These are phyloP conservation scores for Agrotis segetum DNA, from an alignment of 2,888 invertebrate genomes.

Conservation along the genomic window DNA sequence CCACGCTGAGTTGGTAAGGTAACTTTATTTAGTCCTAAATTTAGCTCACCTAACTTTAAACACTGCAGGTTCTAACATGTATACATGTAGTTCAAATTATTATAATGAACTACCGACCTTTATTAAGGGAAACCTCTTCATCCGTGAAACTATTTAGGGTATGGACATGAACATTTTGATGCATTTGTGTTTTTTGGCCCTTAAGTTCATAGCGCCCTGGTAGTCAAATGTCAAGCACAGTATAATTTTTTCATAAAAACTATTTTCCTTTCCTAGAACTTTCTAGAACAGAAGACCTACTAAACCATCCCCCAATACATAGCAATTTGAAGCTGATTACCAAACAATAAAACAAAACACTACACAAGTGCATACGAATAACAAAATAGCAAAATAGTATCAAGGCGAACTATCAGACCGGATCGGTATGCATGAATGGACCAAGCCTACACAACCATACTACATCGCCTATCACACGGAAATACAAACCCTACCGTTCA, in stretches of 20 bases:
- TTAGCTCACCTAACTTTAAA: slow-evolving; percentile 13
- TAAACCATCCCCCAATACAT: slow-evolving; percentile 17
- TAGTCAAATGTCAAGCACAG: background rate
- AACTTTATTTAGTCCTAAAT: slow-evolving; percentile 9
- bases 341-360: slow-evolving; percentile 60
- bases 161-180: background rate
- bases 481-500: background rate
- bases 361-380: slow-evolving; percentile 63
- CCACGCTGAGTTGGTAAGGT: background rate
- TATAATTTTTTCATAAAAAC: background rate
- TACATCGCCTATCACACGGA: background rate
- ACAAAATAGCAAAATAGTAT: slow-evolving; percentile 61
- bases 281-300: background rate
- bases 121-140: background rate
- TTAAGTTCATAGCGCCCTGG: too few species aligned
- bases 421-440: slow-evolving; percentile 67
- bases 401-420: slow-evolving; percentile 64
- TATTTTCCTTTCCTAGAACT: background rate
- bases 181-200: too few species aligned
- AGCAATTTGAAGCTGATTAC: slow-evolving; percentile 44
- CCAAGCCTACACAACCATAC: slow-evolving; percentile 46
- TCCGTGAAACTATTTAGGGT: background rate
- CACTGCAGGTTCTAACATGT: background rate
- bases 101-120: background rate
- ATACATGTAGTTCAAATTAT: background rate